Percentiles rank a stretch among this genome's conserved stretches.
These are phyloP conservation scores for Sinocyclocheilus anophthalmus DNA, from an alignment of 2,113 vertebrate genomes.

Conservation along the genomic window DNA sequence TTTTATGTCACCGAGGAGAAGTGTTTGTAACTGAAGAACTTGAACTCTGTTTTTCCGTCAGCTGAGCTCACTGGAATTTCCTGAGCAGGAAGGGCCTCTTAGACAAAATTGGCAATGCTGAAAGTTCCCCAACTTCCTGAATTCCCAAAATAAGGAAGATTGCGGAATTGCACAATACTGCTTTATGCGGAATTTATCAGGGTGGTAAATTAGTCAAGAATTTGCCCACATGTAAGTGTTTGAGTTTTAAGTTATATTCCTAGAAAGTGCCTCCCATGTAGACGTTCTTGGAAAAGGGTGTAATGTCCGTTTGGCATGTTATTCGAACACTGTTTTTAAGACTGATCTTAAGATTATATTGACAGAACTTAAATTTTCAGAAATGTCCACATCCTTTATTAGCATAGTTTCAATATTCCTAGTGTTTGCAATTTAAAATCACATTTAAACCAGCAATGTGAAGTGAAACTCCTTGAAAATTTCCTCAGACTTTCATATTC, in stretches of 20 bases:
- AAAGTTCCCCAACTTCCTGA: constrained; percentile 54
- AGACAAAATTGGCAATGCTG: constrained; percentile 4
- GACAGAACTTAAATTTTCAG: too few species aligned
- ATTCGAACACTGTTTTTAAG: background rate
- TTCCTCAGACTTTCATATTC: constrained; percentile 25
- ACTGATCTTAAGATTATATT: background rate
- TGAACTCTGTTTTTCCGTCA: constrained; percentile 43
- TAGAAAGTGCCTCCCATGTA: background rate
- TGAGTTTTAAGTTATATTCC: background rate
- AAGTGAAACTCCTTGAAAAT: constrained; percentile 10
- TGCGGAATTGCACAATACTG: background rate
- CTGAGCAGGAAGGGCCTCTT: constrained; percentile 40
- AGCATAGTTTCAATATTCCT: background rate
- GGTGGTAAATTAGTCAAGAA: background rate
- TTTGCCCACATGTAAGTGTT: background rate
- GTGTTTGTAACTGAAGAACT: constrained; percentile 18
- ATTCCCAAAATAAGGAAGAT: constrained; percentile 44
- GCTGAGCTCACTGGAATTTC: constrained; percentile 61
- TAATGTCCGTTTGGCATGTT: background rate
- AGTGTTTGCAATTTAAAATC: background rate
- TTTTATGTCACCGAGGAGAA: constrained; percentile 42
- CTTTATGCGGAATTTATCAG: constrained; percentile 32
- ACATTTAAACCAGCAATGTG: background rate
- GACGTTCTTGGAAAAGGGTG: background rate
- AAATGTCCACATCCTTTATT: background rate